A percentile compares a stretch with the other conserved stretches of the same genome.
These are phyloP conservation scores for Chalcosyrphus nemorum DNA, from an alignment of 2,888 invertebrate genomes.

Conservation along the genomic window DNA sequence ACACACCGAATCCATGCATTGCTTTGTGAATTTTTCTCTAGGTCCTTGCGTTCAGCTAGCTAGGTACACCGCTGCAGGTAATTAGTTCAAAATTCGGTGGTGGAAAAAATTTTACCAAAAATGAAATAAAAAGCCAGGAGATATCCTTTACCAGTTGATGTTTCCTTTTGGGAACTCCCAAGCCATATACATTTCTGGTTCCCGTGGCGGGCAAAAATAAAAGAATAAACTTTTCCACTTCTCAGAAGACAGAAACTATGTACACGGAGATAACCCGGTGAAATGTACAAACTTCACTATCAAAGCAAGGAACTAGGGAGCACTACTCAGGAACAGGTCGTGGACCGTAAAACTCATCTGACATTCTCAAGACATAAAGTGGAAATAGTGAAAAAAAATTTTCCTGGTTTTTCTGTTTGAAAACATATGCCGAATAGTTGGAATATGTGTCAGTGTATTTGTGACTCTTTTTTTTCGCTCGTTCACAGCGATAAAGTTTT, in stretches of 20 bases:
- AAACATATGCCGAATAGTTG: conserved; percentile 34
- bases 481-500: conserved; percentile 19
- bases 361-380: conserved; percentile 26
- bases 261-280: background rate
- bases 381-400: conserved; percentile 25
- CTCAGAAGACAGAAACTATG: conserved; percentile 17
- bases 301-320: conserved; percentile 21
- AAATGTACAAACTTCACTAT: conserved; percentile 1
- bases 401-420: conserved; percentile 19
- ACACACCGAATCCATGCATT: background rate
- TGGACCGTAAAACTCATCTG: conserved; percentile 32
- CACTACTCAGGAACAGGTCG: background rate
- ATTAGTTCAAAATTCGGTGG: conserved; percentile 30
- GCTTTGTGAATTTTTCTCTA: background rate
- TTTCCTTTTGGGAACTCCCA: background rate
- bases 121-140: background rate
- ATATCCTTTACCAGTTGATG: background rate
- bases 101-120: background rate
- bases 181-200: background rate
- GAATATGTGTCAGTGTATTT: background rate
- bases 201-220: conserved; percentile 5
- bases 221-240: conserved; percentile 37
- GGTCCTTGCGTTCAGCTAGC: background rate
- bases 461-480: background rate
- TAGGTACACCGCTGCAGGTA: conserved; percentile 8